phyloP scores from a whole-genome alignment of 2,113 vertebrate genomes.

The Philantomba maxwellii region DNA sequence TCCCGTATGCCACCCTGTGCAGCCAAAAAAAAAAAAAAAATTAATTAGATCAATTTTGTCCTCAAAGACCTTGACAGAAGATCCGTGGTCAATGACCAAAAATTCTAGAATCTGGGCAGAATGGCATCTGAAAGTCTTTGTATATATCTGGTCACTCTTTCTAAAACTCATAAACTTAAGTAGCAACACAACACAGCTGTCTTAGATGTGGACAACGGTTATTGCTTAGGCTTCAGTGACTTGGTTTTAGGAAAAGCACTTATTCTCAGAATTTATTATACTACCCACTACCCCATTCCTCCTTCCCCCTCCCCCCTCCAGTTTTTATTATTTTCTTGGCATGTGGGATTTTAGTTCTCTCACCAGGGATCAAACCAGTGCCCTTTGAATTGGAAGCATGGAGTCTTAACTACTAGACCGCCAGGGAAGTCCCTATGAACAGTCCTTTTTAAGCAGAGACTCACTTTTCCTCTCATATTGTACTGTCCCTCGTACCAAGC shows the following conservation, averaged over 20 bases:
- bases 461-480: neutral
- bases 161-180: neutral
- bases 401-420: neutral
- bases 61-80: neutral
- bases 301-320: fast-evolving
- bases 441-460: neutral
- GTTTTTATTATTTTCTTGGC: neutral
- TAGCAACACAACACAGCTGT: neutral
- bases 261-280: neutral
- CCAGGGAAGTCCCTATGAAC: neutral
- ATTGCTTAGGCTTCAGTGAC: neutral
- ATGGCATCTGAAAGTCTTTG: neutral
- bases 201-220: neutral
- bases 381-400: neutral
- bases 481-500: neutral
- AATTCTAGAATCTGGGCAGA: neutral
- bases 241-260: neutral
- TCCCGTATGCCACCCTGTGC: neutral
- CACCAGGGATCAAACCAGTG: neutral
- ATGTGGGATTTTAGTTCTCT: neutral
- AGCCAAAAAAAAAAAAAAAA: neutral
- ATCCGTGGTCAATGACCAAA: neutral
- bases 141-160: neutral
- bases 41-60: neutral
- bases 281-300: neutral